Evolutionary conservation across 2,113 vertebrate genomes (phyloP), one percentile per base, ranked within the genome.

Genomic region (Acrocephalus kingi): DNA sequence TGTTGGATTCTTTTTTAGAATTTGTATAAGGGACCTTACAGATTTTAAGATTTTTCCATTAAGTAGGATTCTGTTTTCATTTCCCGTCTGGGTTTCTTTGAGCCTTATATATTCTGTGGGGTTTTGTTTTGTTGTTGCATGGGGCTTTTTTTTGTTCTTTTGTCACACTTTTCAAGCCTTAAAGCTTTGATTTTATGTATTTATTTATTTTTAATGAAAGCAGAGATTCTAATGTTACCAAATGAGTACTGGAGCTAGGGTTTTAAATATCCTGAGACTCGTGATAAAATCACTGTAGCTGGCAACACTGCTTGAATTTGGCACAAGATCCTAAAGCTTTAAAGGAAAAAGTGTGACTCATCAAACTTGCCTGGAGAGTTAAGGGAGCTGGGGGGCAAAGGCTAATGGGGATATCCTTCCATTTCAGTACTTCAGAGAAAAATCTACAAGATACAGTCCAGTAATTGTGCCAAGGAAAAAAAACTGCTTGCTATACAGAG

Each of bases 151-250:
- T 63, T 37, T 37, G 20, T 89, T 79, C n/a, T 89, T 95, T 94
- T 90, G 71, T 86, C 59, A 69, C 62, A 83, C 41, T 88, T 89
- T 63, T 80, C 37, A 72, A 83, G 49, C 31, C 79, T 80, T 84
- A 92, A 80, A 86, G 33, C 95, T 96, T 97, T 96, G 88, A 90
- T 95, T 96, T 94, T 83, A 39, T 76, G 85, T 90, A 92, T 92
- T 91, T 94, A 91, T 95, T 94, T 96, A 86, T 87, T 95, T 95
- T 86, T 91, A 94, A 93, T 90, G 86, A 94, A 93, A 95, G 46
- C 27, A 51, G 72, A 80, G 71, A 90, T 80, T 95, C 75, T 90
- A 96, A 90, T 84, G 51, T 84, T 95, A 95, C 59, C 54, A 93
- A 94, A 93, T 91, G 72, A 91, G 37, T 77, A 56, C 30, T 87